Evolutionary conservation across 2,888 invertebrate genomes (phyloP).

Genomic region (Dolichopus griseipennis): DNA sequence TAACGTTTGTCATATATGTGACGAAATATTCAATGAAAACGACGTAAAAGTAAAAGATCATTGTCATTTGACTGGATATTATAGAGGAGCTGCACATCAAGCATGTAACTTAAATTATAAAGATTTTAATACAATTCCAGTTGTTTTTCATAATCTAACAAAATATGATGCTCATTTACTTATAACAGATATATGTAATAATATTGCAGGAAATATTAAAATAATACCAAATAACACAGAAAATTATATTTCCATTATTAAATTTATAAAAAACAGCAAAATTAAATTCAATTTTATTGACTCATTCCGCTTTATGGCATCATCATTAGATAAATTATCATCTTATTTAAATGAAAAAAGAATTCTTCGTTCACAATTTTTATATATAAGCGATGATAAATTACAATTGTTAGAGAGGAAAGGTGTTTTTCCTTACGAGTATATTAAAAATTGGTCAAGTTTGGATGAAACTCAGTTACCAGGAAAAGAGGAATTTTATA

Average conservation of each 20-base stretch:
- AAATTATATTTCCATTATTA: too few relatives aligned
- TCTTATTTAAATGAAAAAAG: not conserved
- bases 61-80: too few relatives aligned
- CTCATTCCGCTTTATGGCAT: too few relatives aligned
- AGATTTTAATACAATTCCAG: too few relatives aligned
- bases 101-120: too few relatives aligned
- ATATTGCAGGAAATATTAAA: not conserved
- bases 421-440: constrained; percentile 34
- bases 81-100: too few relatives aligned
- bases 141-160: too few relatives aligned
- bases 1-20: too few relatives aligned
- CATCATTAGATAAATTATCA: constrained; percentile 13
- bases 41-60: too few relatives aligned
- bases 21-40: too few relatives aligned
- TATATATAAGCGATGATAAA: constrained; percentile 13
- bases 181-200: constrained; percentile 15
- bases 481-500: too few relatives aligned
- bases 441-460: constrained; percentile 23
- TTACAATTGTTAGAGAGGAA: constrained; percentile 24
- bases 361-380: not conserved
- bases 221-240: not conserved
- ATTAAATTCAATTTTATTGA: constrained; percentile 12
- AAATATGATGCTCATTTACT: too few relatives aligned
- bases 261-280: not conserved
- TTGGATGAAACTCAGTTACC: constrained; percentile 24